Conservation (phyloP, 2,888 invertebrate genomes). For the Miltochrista miniata region DNA sequence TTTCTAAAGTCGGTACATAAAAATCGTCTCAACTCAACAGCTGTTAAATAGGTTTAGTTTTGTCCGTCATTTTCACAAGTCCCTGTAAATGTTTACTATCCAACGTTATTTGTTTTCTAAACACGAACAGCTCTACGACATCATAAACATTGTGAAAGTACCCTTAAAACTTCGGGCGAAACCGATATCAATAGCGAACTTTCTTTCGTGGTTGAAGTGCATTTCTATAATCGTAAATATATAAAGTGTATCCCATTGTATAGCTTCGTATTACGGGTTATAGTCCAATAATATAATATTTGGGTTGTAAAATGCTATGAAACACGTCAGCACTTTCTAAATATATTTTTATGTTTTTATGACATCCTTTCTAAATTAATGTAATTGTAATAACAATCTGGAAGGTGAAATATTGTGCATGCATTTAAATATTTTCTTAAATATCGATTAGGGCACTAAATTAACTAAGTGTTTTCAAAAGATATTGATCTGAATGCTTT, state of each 20-base stretch:
- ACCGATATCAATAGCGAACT: conserved; percentile 25
- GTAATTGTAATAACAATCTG: too few relatives aligned
- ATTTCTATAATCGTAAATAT: conserved; percentile 22
- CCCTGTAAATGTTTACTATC: background rate
- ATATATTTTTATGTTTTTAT: background rate
- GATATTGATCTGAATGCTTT: too few relatives aligned
- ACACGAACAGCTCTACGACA: conserved; percentile 2
- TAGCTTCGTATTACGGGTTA: background rate
- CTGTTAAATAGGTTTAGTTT: background rate
- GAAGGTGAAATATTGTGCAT: too few relatives aligned
- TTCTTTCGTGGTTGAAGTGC: conserved; percentile 27
- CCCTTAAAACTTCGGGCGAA: conserved; percentile 7
- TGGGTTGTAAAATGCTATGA: conserved; percentile 2
- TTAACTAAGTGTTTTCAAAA: too few relatives aligned
- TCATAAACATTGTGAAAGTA: conserved; percentile 7
- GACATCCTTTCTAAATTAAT: too few relatives aligned
- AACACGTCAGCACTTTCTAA: background rate
- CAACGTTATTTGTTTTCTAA: conserved; percentile 3
- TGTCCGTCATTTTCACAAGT: background rate
- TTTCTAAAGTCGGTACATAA: too few relatives aligned
- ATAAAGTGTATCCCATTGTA: conserved; percentile 1
- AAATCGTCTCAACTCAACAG: too few relatives aligned
- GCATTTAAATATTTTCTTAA: too few relatives aligned
- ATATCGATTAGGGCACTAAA: too few relatives aligned
- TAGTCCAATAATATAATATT: background rate